Conservation (phyloP, 2,113 vertebrate species). For the Trochalopteron elliotii region DNA sequence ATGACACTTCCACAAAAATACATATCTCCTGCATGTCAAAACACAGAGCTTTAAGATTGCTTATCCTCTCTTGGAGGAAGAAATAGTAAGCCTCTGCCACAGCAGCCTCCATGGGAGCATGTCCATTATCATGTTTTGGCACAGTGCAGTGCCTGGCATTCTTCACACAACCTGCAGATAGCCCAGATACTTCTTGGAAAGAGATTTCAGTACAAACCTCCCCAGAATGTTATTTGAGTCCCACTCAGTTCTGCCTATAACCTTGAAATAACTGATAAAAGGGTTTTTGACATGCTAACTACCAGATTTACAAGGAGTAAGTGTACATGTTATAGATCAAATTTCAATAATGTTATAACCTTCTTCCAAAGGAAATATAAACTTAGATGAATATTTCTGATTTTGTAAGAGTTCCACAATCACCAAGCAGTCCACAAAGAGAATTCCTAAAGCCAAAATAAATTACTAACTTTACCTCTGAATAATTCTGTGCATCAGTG, state of each 20-base stretch:
- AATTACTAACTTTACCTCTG: not conserved
- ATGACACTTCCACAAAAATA: not conserved
- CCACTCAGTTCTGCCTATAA: not conserved
- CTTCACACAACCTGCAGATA: not conserved
- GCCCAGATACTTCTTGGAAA: not conserved
- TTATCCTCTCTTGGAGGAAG: not conserved
- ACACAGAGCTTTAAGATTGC: not conserved
- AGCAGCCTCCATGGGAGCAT: not conserved
- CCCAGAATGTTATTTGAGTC: not conserved
- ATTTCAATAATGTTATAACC: not conserved
- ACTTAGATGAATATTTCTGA: not conserved
- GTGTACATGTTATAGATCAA: not conserved
- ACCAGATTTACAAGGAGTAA: not conserved
- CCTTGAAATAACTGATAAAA: not conserved
- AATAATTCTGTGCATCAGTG: not conserved
- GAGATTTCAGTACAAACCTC: not conserved
- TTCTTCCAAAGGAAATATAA: not conserved
- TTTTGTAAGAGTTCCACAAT: not conserved
- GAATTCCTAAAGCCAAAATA: not conserved
- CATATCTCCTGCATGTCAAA: not conserved
- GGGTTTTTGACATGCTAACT: not conserved
- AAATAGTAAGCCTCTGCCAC: not conserved
- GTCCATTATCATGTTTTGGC: not conserved
- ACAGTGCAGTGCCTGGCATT: not conserved
- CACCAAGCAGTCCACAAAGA: not conserved